These are phyloP conservation scores for Taeniopygia guttata DNA, from an alignment of 2,797 vertebrate genomes.

Conservation along the genomic window DNA sequence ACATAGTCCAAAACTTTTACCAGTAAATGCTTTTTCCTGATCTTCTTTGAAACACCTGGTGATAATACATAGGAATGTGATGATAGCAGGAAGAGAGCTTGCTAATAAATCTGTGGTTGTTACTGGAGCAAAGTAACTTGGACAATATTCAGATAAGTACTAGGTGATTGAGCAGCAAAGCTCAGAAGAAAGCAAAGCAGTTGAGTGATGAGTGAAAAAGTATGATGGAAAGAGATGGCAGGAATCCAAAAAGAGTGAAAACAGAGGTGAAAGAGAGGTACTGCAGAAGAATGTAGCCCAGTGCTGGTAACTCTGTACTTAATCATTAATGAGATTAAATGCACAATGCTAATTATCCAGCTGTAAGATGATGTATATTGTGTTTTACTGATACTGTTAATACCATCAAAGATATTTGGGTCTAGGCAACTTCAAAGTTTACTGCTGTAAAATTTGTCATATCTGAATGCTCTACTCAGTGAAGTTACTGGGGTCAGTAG, in stretches of 20 bases:
- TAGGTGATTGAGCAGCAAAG: not conserved
- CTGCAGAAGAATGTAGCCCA: not conserved
- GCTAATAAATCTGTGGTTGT: not conserved
- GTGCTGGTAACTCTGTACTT: not conserved
- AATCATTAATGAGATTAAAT: not conserved
- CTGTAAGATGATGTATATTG: not conserved
- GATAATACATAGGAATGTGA: not conserved
- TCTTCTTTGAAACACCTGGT: not conserved
- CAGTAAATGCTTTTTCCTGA: not conserved
- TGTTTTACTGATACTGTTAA: not conserved
- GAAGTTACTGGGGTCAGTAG: not conserved
- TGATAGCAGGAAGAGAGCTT: not conserved
- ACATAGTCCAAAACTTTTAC: not conserved
- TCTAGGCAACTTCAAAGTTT: not conserved
- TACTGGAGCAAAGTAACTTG: not conserved
- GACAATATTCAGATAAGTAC: not conserved
- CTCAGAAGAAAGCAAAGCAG: not conserved
- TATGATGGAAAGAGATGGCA: not conserved
- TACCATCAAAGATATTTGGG: not conserved
- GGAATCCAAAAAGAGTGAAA: not conserved
- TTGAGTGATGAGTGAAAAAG: not conserved
- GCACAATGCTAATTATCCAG: not conserved
- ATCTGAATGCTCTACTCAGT: not conserved
- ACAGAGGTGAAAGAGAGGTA: not conserved
- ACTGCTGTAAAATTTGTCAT: not conserved